Evolutionary conservation across 2,797 vertebrate genomes (phyloP).

Genomic region (Characodon lateralis): DNA sequence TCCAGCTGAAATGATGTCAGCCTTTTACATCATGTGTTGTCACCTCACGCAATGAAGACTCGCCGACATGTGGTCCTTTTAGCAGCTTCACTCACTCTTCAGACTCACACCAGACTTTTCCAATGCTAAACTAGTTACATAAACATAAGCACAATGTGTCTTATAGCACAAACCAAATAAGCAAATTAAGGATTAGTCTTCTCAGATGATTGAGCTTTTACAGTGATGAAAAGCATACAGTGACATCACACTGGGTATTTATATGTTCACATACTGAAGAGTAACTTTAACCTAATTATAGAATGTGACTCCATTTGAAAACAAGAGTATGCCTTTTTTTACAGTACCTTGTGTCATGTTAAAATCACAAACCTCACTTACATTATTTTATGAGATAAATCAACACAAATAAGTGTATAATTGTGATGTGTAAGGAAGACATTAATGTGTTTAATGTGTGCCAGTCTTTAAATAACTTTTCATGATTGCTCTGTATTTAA

Average conservation of each 20-base stretch:
- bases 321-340: background rate
- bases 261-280: constrained; percentile 49
- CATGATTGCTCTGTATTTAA: too few relatives aligned
- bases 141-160: constrained; percentile 8
- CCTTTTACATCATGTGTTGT: constrained; percentile 73
- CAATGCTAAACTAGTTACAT: constrained; percentile 12
- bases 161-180: constrained; percentile 11
- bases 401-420: background rate
- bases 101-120: constrained; percentile 42
- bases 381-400: background rate
- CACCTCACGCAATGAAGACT: constrained; percentile 60
- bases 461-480: too few relatives aligned
- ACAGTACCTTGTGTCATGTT: background rate
- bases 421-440: background rate
- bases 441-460: background rate
- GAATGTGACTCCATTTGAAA: constrained; percentile 17
- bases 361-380: background rate
- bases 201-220: background rate
- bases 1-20: constrained; percentile 76
- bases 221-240: constrained; percentile 29
- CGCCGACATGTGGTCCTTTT: constrained; percentile 48
- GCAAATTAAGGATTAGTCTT: background rate
- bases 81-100: constrained; percentile 42
- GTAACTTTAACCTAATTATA: constrained; percentile 68
- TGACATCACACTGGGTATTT: constrained; percentile 62